Evolutionary conservation across 1,140 invertebrate species (phyloP).

Genomic region (Meloidogyne hapla): DNA sequence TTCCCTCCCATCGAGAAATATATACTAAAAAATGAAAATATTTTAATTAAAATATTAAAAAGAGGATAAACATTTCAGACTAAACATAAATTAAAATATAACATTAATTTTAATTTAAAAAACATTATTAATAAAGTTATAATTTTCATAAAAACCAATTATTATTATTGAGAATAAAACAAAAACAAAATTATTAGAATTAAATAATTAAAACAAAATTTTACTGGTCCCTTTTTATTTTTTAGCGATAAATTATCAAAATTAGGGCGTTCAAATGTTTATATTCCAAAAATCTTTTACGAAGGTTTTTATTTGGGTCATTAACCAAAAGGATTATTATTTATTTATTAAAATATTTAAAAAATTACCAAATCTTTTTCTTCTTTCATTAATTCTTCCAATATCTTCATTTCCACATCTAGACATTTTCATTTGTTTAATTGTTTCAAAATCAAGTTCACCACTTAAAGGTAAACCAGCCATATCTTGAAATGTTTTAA

Average conservation of each 20-base stretch:
- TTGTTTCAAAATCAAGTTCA: slow-evolving; percentile 38
- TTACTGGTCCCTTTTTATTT: no score
- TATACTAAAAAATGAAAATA: slow-evolving; percentile 47
- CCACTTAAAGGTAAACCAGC: slow-evolving; percentile 41
- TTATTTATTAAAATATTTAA: no score
- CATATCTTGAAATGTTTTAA: slow-evolving; percentile 43
- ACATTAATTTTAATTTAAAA: no score
- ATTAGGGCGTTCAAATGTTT: not conserved
- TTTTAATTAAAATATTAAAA: not conserved
- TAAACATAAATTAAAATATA: no score
- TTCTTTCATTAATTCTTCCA: slow-evolving; percentile 30
- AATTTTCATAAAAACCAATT: no score
- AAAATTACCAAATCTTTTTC: slow-evolving; percentile 51
- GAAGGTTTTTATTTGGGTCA: not conserved
- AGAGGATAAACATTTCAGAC: no score
- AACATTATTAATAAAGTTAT: no score
- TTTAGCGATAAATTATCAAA: not conserved
- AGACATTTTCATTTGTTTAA: slow-evolving; percentile 36
- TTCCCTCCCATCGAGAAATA: slow-evolving; percentile 55
- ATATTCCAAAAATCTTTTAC: not conserved
- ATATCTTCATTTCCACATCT: slow-evolving; percentile 52
- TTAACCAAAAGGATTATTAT: no score
- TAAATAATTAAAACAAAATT: no score
- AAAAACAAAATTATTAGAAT: no score
- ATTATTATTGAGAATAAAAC: no score